These are phyloP conservation scores for Ia io DNA, from an alignment of 2,113 vertebrate species.

Conservation along the genomic window DNA sequence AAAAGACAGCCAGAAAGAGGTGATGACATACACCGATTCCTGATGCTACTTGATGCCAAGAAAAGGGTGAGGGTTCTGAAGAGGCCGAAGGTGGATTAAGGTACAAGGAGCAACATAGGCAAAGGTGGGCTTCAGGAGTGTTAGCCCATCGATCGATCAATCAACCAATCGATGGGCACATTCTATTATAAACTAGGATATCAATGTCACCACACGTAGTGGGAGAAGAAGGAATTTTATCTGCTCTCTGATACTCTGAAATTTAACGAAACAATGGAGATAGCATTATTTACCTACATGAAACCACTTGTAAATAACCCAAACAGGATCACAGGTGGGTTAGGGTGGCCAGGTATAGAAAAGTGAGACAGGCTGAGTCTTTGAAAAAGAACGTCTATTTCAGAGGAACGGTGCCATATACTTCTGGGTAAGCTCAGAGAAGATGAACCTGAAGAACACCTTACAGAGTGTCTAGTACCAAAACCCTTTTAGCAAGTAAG, in stretches of 20 bases:
- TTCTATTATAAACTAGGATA: background rate
- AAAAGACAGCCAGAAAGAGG: background rate
- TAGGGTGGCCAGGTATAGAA: background rate
- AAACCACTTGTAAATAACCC: background rate
- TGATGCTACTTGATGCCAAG: background rate
- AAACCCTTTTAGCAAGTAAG: background rate
- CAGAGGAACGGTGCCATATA: background rate
- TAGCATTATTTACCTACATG: background rate
- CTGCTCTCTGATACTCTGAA: background rate
- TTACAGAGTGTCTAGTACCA: background rate
- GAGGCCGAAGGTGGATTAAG: background rate
- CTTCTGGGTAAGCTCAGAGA: background rate
- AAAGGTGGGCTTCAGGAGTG: constrained; percentile 30
- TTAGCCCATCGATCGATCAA: background rate
- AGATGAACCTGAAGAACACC: background rate
- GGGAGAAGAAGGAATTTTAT: background rate
- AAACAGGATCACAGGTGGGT: background rate
- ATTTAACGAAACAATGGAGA: background rate
- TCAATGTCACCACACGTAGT: background rate
- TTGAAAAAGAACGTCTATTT: too few species aligned
- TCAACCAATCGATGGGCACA: background rate
- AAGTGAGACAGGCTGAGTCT: background rate
- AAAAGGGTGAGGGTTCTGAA: background rate
- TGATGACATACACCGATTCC: background rate
- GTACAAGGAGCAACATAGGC: constrained; percentile 21